Evolutionary conservation across 2,888 invertebrate species (phyloP).

Genomic region (Matsumyia berberina): DNA sequence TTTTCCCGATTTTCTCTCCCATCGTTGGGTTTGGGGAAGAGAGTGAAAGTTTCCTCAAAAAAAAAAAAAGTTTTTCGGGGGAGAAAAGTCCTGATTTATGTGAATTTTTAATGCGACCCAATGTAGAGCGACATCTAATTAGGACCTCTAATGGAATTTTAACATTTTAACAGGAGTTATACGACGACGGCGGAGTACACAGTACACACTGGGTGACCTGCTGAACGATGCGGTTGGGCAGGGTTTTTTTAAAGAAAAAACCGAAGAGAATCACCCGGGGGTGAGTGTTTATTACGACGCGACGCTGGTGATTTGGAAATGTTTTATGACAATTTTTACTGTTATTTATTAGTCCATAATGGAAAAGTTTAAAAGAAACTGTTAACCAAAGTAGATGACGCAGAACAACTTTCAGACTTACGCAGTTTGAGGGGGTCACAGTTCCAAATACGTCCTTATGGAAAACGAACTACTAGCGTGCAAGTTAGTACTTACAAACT

Average conservation of each 20-base stretch:
- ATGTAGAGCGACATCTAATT: constrained; percentile 72
- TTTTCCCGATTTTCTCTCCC: constrained; percentile 56
- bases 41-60: constrained; percentile 35
- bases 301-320: constrained; percentile 63
- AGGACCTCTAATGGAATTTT: constrained; percentile 75
- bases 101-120: constrained; percentile 75
- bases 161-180: constrained; percentile 55
- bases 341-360: constrained; percentile 68
- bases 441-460: too few species aligned
- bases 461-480: too few species aligned
- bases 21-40: not conserved
- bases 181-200: not conserved
- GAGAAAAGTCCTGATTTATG: constrained; percentile 69
- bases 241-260: not conserved
- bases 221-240: constrained; percentile 31
- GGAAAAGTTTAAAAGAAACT: constrained; percentile 58
- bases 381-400: constrained; percentile 1
- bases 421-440: too few species aligned
- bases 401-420: not conserved
- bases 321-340: constrained; percentile 73
- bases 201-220: constrained; percentile 10
- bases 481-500: too few species aligned
- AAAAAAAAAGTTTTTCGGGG: constrained; percentile 17
- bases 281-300: constrained; percentile 54
- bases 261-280: constrained; percentile 6